Base-by-base conservation (phyloP, 1,140 invertebrate species). In the Bradysia coprophila region DNA sequence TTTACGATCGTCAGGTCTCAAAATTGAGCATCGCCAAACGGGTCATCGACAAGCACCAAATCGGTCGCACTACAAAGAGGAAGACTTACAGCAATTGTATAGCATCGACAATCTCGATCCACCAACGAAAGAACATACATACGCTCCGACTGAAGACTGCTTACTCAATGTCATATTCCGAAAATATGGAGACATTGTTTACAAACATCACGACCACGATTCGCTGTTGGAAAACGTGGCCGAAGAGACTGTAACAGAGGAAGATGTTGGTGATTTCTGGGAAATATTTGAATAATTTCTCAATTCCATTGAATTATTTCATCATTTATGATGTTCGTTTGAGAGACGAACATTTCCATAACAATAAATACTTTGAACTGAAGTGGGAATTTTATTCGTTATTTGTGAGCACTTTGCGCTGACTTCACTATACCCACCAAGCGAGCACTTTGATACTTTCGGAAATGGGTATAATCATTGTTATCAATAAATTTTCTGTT, bases 11-110 rank as follows among this genome's bases (percentile, higher is more conserved):
- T 1, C 86, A 94, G 64, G 87, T 98, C 10, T 88, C 86, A 2
- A 98, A 98, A 62, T 74, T 92, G 52, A 93, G 92, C 1, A 73
- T 95, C 9, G 81, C 93, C 0, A 82, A 86, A 54, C 75, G 94
- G 24, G 94, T 98, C 0, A 82, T 98, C 2, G 95, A 99, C 59
- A 91, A 97, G 56, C 85, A 94, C 52, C 93, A 98, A 66, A 94
- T 98, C 46, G 85, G 91, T 55, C 66, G 21, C 92, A 98, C 66
- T 98, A 94, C 56, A 88, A 78, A 18, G 74, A 80, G 51, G 73
- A 78, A 45, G 89, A 96, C 62, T 66, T 97, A 20, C 73, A 75
- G 15, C 87, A 94, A 60, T 66, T 97, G 20, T 98, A 98, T 63
- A 73, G 68, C 46, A 34, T 84, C 49, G 71, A 71, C 51, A 64